A percentile compares a stretch with the other conserved stretches of the same genome.
Conservation (phyloP, 2,797 vertebrate species). For the Anguilla pacifica region DNA sequence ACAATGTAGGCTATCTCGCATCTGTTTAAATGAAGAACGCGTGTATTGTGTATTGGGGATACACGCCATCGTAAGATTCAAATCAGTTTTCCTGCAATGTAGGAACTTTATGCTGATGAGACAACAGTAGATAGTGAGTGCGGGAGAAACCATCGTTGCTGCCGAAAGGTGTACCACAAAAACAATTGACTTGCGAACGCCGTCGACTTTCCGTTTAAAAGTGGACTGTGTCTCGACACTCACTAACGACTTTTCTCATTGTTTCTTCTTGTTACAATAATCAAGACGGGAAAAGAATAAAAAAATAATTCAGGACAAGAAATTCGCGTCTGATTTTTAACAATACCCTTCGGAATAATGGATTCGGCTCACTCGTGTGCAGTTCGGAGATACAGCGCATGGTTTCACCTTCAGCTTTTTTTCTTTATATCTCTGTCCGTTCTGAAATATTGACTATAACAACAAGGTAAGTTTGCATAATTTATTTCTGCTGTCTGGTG, state of each 20-base stretch:
- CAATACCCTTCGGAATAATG: conserved; percentile 64
- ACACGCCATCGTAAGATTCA: conserved; percentile 41
- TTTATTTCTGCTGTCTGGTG: conserved; percentile 26
- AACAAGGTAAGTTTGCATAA: conserved; percentile 53
- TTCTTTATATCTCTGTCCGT: conserved; percentile 66
- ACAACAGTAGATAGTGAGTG: conserved; percentile 83
- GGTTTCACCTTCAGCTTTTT: conserved; percentile 82
- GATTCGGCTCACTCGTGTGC: conserved; percentile 83
- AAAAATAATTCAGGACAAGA: neutral
- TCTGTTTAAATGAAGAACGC: neutral
- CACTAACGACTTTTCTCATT: neutral
- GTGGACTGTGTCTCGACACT: neutral
- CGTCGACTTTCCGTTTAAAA: neutral
- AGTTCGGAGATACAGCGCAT: conserved; percentile 80
- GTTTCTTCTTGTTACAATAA: neutral
- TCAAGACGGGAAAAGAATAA: neutral
- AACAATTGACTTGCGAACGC: neutral
- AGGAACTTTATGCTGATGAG: conserved; percentile 87
- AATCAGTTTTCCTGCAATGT: conserved; percentile 67
- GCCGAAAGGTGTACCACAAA: conserved; percentile 58
- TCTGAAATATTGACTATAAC: conserved; percentile 41
- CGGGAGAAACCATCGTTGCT: conserved; percentile 67
- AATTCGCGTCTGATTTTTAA: neutral
- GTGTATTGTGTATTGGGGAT: neutral
- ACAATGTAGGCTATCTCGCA: neutral